Evolutionary conservation across 2,113 vertebrate species (phyloP), one percentile per base, ranked within the genome.

Genomic region (Aramus guarauna): DNA sequence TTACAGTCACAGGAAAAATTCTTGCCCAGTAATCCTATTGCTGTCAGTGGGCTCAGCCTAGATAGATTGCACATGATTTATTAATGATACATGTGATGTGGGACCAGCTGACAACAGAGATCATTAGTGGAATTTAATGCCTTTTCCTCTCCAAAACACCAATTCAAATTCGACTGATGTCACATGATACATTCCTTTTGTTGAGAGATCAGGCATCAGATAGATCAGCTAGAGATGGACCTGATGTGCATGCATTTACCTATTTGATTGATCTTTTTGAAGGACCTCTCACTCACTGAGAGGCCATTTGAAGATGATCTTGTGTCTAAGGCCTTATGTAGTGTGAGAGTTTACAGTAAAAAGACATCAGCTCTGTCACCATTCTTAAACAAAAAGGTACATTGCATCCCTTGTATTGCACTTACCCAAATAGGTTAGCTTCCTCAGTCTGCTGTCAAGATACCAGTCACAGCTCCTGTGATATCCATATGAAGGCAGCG

Each of bases 371-470:
- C 20, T 78, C 39, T 56, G n/a, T 9, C 43, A 82, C 45, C 6
- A 26, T 23, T 74, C 41, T 26, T 77, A 32, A 90, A 47, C 41
- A 66, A 21, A 85, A 72, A 72, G 6, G 32, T 22, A 13, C 7
- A 15, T n/a, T 59, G 2, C 9, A 32, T 11, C 9, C 27, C 41
- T 48, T 3, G 0, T 5, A 79, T 36, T 83, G 11, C 21, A 94
- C 98, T 98, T 97, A 98, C 98, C 98, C 82, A 98, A 59, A 27
- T 98, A 98, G 34, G 91, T 98, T 62, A 98, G 48, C 19, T 94
- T 96, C 48, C 91, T 83, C 60, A 84, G 32, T 3, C 56, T 89
- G 37, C 39, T 94, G 62, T 95, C 75, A 16, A 98, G 96, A 53
- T 98, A 98, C 98, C 98, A 98, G 14, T 98, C 98, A 83, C 98